Evolutionary conservation across 2,888 invertebrate species (phyloP).

Genomic region (Aplocera efformata): DNA sequence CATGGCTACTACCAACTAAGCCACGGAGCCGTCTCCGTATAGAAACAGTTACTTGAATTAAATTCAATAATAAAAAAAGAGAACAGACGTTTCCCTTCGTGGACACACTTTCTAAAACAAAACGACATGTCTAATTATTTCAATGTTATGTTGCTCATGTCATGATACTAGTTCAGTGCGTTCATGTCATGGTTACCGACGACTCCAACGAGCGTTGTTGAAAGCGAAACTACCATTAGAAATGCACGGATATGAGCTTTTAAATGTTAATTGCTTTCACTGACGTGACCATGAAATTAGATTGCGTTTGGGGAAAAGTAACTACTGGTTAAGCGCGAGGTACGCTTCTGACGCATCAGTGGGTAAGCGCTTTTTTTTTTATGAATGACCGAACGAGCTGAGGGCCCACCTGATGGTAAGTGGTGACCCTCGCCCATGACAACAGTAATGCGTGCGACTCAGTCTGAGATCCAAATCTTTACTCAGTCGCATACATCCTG

Average conservation of each 20-base stretch:
- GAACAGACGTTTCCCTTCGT: slow-evolving; percentile 2
- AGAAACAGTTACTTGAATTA: not conserved
- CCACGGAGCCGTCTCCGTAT: too few relatives aligned
- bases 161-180: not conserved
- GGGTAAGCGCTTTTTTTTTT: too few relatives aligned
- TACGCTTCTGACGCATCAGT: too few relatives aligned
- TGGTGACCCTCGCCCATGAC: too few relatives aligned
- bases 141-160: slow-evolving; percentile 10
- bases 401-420: too few relatives aligned
- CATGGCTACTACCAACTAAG: not conserved
- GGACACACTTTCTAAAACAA: slow-evolving; percentile 15
- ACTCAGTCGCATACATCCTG: too few relatives aligned
- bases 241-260: slow-evolving; percentile 26
- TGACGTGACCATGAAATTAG: slow-evolving; percentile 22
- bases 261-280: slow-evolving; percentile 27
- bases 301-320: slow-evolving; percentile 12
- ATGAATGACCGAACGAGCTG: too few relatives aligned
- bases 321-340: slow-evolving; percentile 2
- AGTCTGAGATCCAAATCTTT: too few relatives aligned
- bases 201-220: slow-evolving; percentile 3
- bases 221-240: slow-evolving; percentile 25
- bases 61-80: not conserved
- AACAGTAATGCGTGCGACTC: too few relatives aligned
- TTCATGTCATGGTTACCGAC: slow-evolving; percentile 6
- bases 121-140: slow-evolving; percentile 13